Evolutionary conservation across 2,797 vertebrate genomes (phyloP).

Genomic region (Harpagifer antarcticus): DNA sequence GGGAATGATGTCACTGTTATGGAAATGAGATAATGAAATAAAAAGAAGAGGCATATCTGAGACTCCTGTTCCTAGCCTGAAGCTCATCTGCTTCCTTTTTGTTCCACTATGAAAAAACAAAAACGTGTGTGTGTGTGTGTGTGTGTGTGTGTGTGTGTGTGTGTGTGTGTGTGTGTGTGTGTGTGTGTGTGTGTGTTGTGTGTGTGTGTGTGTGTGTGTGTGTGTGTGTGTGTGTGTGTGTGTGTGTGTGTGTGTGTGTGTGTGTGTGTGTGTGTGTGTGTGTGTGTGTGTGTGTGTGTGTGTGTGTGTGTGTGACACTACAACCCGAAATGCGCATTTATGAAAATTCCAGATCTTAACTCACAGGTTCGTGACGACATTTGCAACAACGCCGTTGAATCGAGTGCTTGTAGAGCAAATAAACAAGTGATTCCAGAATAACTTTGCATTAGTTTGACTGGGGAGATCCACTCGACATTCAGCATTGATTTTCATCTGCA

Average conservation of each 20-base stretch:
- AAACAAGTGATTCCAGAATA: conserved; percentile 42
- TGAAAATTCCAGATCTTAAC: conserved; percentile 42
- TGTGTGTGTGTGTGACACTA: neutral
- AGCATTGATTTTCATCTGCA: conserved; percentile 17
- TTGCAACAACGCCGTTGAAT: conserved; percentile 25
- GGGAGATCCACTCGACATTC: conserved; percentile 38
- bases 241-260: conserved; percentile 10
- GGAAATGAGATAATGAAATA: conserved; percentile 60
- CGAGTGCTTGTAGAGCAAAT: conserved; percentile 33
- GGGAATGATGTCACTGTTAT: conserved; percentile 58
- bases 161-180: conserved; percentile 1
- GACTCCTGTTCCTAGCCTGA: conserved; percentile 45
- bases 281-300: no score
- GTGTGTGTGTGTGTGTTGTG: conserved; percentile 5
- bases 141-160: neutral
- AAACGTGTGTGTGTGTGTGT: neutral
- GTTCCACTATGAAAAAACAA: neutral
- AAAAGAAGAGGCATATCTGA: conserved; percentile 53
- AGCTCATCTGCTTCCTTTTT: conserved; percentile 32
- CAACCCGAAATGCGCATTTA: conserved; percentile 39
- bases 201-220: no score
- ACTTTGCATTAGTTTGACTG: conserved; percentile 40
- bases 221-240: no score
- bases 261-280: neutral
- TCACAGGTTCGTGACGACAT: conserved; percentile 52